These are phyloP conservation scores for Oceanodroma leucorhoa DNA, from an alignment of 2,797 vertebrate genomes.

Conservation along the genomic window DNA sequence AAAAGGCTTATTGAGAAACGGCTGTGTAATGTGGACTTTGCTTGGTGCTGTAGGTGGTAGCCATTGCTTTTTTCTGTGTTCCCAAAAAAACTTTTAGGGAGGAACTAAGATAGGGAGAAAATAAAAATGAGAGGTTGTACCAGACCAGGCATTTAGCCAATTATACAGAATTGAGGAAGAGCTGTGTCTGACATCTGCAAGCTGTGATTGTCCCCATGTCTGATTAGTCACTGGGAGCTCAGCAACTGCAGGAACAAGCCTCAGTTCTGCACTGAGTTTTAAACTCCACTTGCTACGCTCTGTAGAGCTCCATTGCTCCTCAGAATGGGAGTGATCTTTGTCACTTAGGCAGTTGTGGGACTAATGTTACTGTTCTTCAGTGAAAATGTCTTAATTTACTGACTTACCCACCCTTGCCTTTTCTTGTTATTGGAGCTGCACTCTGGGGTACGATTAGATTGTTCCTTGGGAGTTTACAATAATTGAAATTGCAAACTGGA, in stretches of 20 bases:
- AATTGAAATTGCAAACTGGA: neutral
- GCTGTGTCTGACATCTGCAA: neutral
- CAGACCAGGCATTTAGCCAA: neutral
- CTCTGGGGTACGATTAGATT: neutral
- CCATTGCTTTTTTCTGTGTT: neutral
- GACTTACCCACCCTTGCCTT: neutral
- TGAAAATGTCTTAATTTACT: neutral
- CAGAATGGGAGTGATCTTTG: neutral
- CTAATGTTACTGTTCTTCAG: neutral
- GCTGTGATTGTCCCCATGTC: neutral
- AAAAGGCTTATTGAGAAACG: neutral
- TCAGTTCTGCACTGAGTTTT: neutral
- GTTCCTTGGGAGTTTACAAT: neutral
- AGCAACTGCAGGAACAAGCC: neutral
- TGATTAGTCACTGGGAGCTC: neutral
- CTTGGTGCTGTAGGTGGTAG: neutral
- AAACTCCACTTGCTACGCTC: neutral
- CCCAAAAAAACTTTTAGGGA: neutral
- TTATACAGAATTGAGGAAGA: neutral
- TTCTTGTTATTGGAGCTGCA: neutral
- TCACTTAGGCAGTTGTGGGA: neutral
- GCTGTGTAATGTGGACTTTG: neutral
- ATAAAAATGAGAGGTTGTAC: neutral
- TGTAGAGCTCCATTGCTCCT: neutral
- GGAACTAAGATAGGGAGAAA: neutral